phyloP scores from a whole-genome alignment of 2,797 vertebrate species.

The Sebastes minor region DNA sequence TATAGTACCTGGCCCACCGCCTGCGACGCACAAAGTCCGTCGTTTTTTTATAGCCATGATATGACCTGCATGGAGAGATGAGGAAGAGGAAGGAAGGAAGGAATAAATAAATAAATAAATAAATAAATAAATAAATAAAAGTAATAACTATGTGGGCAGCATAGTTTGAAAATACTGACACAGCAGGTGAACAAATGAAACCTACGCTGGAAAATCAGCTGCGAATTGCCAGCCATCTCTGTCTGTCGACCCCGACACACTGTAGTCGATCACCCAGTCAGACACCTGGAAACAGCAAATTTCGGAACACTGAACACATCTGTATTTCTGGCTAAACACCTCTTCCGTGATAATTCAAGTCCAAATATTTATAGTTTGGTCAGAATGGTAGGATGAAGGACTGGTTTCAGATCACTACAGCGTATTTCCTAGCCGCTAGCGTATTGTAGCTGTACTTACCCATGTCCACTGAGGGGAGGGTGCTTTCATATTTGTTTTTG shows the following conservation, averaged over 20 bases:
- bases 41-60: slow-evolving; percentile 95
- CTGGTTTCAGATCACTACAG: slow-evolving; percentile 6
- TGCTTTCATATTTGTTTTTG: slow-evolving; percentile 90
- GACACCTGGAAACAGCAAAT: slow-evolving; percentile 83
- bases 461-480: slow-evolving; percentile 96
- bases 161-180: background rate
- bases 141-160: background rate
- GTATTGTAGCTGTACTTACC: slow-evolving; percentile 75
- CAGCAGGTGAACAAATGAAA: slow-evolving; percentile 1
- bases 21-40: slow-evolving; percentile 98
- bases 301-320: background rate
- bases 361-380: background rate
- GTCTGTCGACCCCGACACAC: slow-evolving; percentile 87
- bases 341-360: background rate
- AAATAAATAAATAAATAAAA: too few species aligned
- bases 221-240: slow-evolving; percentile 98
- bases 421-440: background rate
- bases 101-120: background rate
- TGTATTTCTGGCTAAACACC: background rate
- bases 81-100: slow-evolving; percentile 19
- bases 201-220: slow-evolving; percentile 95
- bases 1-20: slow-evolving; percentile 92
- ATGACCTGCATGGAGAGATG: slow-evolving; percentile 83
- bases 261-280: slow-evolving; percentile 93
- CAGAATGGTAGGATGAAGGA: background rate